Evolutionary conservation across 1,140 invertebrate genomes (phyloP), one percentile per base, ranked within the genome.

Genomic region (Drosophila lacertosa): DNA sequence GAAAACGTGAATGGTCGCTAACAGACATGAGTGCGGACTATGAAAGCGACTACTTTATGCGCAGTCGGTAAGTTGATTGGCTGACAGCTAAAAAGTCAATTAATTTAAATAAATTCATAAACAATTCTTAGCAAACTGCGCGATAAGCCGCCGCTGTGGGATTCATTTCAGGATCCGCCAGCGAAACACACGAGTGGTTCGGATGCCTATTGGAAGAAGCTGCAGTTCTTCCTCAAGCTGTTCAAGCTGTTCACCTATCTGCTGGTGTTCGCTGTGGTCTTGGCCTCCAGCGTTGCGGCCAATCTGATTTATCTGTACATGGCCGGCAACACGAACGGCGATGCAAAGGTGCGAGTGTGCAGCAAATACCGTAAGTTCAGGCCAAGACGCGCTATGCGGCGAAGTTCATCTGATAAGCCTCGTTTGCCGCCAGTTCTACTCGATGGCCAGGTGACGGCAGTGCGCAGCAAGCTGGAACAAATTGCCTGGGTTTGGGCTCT

Each of bases 401-500:
- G 1, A 1, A 11, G 18, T 13, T 18, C 1, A 18, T 26, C 37
- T 40, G 39, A 69, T 64, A 37, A 59, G 44, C 15, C 50, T 32
- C 13, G 33, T 18, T 2, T 6, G 2, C 18, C 29, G 18, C 29
- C 10, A 84, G 81, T 86, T 37, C 53, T 86, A 20, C 44, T 63
- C 9, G 37, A 59, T 29, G 81, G 73, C 9, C 55, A 66, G 16
- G 59, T 88, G 48, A 45, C 57, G 60, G 77, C 75, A 9, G 29
- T 65, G 22, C 57, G 39, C 66, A 81, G 60, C 6, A 94, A 95
- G 53, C 94, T 94, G 64, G 96, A 98, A 91, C 93, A 96, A 70
- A 95, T 97, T 60, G 95, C 95, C 4, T 98, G 97, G 97, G 96
- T 97, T 81, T 98, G 97, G 97, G 96, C 95, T 69, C 92, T 98